These are phyloP conservation scores for Hyperoplus lanceolatus DNA, from an alignment of 2,797 vertebrate species.

Conservation along the genomic window DNA sequence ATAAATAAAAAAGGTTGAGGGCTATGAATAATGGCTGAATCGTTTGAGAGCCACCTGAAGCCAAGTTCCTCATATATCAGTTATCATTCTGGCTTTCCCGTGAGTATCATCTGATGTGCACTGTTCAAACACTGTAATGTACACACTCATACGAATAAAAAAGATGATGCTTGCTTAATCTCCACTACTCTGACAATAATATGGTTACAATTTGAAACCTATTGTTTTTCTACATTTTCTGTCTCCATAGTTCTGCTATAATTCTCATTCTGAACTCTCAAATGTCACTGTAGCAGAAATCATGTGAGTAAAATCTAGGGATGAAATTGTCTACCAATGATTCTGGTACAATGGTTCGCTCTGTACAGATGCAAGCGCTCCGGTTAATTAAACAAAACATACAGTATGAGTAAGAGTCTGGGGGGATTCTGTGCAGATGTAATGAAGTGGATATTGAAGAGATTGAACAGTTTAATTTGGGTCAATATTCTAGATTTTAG, in stretches of 20 bases:
- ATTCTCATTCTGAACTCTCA: constrained; percentile 1
- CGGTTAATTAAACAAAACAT: not conserved
- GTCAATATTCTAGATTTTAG: constrained; percentile 3
- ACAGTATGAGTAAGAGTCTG: not conserved
- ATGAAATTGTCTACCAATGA: not conserved
- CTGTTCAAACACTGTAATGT: constrained; percentile 3
- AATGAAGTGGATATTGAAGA: not conserved
- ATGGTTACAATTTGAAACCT: constrained; percentile 7
- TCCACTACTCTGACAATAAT: constrained; percentile 1
- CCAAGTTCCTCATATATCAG: constrained; percentile 32
- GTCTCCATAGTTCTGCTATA: not conserved
- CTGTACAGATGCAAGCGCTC: not conserved
- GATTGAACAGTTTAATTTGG: no score
- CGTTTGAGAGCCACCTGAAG: constrained; percentile 23
- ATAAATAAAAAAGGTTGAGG: constrained; percentile 39
- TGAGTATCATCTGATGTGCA: constrained; percentile 15
- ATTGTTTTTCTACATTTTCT: not conserved
- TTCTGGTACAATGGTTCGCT: not conserved
- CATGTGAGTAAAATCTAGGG: not conserved
- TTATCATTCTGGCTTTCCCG: constrained; percentile 15
- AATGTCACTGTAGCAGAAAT: constrained; percentile 2
- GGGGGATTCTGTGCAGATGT: not conserved
- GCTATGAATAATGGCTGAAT: not conserved
- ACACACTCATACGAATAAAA: constrained; percentile 6
- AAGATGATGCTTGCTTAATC: constrained; percentile 14